These are phyloP conservation scores for Drosophila eugracilis DNA, from an alignment of 1,140 invertebrate genomes.

Conservation along the genomic window DNA sequence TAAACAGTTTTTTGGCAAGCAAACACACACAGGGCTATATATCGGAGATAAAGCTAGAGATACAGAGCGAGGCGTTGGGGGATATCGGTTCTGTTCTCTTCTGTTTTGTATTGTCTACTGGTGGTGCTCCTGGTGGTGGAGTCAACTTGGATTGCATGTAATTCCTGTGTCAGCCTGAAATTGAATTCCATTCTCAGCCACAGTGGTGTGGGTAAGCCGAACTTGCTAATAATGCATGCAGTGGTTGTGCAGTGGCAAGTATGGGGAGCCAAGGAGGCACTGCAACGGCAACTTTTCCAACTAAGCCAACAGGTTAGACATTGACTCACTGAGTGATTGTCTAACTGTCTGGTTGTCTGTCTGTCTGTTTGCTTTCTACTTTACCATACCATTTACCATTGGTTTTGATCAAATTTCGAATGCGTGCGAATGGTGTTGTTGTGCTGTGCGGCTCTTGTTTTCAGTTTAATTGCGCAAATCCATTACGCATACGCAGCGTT, in stretches of 20 bases:
- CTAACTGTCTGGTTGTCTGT: conserved; percentile 15
- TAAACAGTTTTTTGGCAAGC: conserved; percentile 62
- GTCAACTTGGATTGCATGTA: conserved; percentile 46
- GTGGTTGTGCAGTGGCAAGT: not conserved
- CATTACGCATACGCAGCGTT: conserved; percentile 61
- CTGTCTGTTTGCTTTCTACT: conserved; percentile 16
- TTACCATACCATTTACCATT: conserved; percentile 20
- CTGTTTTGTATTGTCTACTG: conserved; percentile 22
- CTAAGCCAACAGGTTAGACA: conserved; percentile 53
- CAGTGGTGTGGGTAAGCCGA: conserved; percentile 24
- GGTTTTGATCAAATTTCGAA: conserved; percentile 65
- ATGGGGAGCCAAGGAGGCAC: not conserved
- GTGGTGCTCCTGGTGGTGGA: not conserved
- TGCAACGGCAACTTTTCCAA: conserved; percentile 21
- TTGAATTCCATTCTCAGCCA: conserved; percentile 47
- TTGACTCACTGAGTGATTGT: conserved; percentile 53
- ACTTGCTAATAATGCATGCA: conserved; percentile 53
- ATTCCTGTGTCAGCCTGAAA: conserved; percentile 56
- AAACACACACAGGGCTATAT: conserved; percentile 24
- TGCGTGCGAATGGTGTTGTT: too few species aligned
- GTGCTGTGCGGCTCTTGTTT: conserved; percentile 24
- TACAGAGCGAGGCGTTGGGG: conserved; percentile 8
- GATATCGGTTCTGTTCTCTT: not conserved
- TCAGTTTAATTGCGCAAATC: conserved; percentile 58
- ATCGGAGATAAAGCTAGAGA: conserved; percentile 5